Percentiles rank a stretch among this genome's conserved stretches.
phyloP scores from a whole-genome alignment of 2,797 vertebrate genomes.

The Chelonia mydas region DNA sequence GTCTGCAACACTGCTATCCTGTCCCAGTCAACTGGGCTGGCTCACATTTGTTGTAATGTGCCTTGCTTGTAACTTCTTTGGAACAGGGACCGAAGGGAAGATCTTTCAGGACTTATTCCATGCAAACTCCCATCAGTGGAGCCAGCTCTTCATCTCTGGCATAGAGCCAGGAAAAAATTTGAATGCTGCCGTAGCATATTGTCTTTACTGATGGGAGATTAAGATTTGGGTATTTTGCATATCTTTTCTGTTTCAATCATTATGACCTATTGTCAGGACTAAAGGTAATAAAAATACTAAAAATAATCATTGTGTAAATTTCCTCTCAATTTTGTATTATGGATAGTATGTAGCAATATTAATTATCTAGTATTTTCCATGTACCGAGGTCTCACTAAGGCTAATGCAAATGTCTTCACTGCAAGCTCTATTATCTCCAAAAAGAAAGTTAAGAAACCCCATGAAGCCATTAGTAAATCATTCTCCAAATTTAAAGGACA shows the following conservation, averaged over 20 bases:
- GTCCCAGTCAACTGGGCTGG: accelerated
- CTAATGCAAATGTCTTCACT: constrained; percentile 51
- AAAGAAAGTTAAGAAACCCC: constrained; percentile 65
- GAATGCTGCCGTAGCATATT: background rate
- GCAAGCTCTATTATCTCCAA: constrained; percentile 63
- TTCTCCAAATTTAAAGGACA: constrained; percentile 16
- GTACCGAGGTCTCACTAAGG: constrained; percentile 68
- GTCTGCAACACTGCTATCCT: accelerated
- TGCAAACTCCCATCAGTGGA: background rate
- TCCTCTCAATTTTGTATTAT: constrained; percentile 47
- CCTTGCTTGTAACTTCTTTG: background rate
- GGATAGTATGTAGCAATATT: constrained; percentile 28
- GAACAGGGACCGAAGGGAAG: accelerated
- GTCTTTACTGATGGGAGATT: background rate
- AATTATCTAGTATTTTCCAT: constrained; percentile 67
- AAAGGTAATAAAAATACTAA: constrained; percentile 32
- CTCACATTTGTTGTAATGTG: accelerated
- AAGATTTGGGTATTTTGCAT: background rate
- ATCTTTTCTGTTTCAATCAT: background rate
- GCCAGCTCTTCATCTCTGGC: background rate
- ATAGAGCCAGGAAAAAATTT: background rate
- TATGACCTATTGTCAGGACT: background rate
- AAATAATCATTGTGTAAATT: constrained; percentile 54
- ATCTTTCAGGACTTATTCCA: background rate
- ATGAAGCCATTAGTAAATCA: constrained; percentile 57